phyloP scores from a whole-genome alignment of 2,888 invertebrate species.

The Pachydiplax longipennis region DNA sequence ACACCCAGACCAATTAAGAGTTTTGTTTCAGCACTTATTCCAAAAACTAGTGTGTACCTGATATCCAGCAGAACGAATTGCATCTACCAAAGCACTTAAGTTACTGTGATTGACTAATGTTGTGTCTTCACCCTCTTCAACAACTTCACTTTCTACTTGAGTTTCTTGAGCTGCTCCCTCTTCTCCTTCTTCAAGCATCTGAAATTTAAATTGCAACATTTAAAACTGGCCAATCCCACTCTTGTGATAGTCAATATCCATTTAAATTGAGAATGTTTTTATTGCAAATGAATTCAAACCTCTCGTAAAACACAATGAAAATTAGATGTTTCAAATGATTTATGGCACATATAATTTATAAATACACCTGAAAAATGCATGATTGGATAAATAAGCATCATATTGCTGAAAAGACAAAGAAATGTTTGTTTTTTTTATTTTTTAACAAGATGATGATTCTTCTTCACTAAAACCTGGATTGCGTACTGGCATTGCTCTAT shows the following conservation, averaged over 20 bases:
- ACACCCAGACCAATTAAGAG: not conserved
- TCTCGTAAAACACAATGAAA: not conserved
- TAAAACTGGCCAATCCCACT: too few species aligned
- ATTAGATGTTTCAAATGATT: not conserved
- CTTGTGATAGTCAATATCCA: too few species aligned
- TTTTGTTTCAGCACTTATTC: too few species aligned
- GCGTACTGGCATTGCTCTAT: too few species aligned
- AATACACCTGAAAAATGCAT: too few species aligned
- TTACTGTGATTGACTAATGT: constrained; percentile 50
- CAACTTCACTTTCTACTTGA: constrained; percentile 26
- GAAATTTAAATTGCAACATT: not conserved
- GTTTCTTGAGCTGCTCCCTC: not conserved
- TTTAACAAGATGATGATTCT: too few species aligned
- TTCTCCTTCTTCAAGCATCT: constrained; percentile 32
- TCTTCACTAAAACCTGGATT: too few species aligned
- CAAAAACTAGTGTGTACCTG: constrained; percentile 48
- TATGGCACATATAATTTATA: not conserved
- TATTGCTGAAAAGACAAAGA: too few species aligned
- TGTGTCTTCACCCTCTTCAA: constrained; percentile 46
- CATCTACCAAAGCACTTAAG: constrained; percentile 51
- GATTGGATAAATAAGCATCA: too few species aligned
- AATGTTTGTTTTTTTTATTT: too few species aligned
- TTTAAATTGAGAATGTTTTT: too few species aligned
- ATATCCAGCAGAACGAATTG: constrained; percentile 52
- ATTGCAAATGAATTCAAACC: too few species aligned